A percentile compares a stretch with the other conserved stretches of the same genome.
Conservation (phyloP, 2,888 invertebrate species). For the Tiphia femorata region DNA sequence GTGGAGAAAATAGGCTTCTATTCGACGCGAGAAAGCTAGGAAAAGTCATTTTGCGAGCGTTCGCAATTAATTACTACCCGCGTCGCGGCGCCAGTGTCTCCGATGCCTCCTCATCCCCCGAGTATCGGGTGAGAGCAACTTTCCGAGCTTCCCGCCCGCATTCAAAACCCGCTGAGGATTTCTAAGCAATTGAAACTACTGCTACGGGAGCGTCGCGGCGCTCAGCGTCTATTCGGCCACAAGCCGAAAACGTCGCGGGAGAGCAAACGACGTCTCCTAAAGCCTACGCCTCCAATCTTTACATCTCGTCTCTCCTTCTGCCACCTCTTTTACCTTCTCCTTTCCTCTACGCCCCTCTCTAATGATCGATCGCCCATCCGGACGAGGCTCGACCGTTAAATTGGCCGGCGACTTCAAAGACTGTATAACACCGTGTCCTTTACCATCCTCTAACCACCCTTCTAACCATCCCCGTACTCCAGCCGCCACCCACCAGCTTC, state of each 20-base stretch:
- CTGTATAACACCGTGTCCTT: conserved; percentile 30
- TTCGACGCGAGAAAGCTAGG: no score
- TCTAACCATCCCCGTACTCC: no score
- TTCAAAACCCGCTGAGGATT: conserved; percentile 29
- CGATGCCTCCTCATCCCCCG: background rate
- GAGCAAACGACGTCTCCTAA: background rate
- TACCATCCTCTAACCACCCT: conserved; percentile 21
- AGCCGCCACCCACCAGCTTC: no score
- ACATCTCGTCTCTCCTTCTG: background rate
- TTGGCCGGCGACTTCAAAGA: conserved; percentile 45
- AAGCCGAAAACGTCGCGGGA: background rate
- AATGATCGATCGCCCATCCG: conserved; percentile 35
- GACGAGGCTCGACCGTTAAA: conserved; percentile 40
- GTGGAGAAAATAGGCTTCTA: no score
- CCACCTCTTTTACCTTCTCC: no score
- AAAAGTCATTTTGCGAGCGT: conserved; percentile 13
- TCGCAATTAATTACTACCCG: conserved; percentile 36
- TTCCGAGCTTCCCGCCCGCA: conserved; percentile 16
- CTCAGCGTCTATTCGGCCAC: no score
- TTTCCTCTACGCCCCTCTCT: conserved; percentile 23
- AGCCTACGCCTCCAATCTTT: background rate
- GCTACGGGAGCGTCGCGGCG: background rate
- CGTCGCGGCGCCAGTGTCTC: background rate
- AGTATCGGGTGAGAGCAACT: no score
- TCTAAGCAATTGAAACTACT: conserved; percentile 38